A percentile compares a stretch with the other conserved stretches of the same genome.
These are phyloP conservation scores for Atherinomorus stipes DNA, from an alignment of 2,113 vertebrate species.

Conservation along the genomic window DNA sequence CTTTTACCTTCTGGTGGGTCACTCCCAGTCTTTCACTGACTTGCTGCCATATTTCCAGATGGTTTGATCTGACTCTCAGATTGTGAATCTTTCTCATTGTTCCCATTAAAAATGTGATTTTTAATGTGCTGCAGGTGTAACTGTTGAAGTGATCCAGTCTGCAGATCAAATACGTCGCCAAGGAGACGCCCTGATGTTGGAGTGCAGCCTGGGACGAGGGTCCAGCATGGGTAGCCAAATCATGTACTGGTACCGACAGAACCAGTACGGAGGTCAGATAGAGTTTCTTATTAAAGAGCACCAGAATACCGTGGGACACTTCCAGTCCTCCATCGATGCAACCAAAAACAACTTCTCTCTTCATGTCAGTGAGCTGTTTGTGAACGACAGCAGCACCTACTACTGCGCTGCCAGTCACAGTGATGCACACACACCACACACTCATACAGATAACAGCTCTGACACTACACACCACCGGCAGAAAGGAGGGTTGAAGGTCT, in stretches of 20 bases:
- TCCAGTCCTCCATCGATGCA: constrained; percentile 3
- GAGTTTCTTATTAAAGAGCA: constrained; percentile 66
- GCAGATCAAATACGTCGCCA: not conserved
- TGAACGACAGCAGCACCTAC: constrained; percentile 68
- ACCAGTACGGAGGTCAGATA: constrained; percentile 16
- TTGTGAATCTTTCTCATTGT: not conserved
- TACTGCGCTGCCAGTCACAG: constrained; percentile 78
- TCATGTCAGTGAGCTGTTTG: constrained; percentile 15
- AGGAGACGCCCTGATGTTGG: constrained; percentile 27
- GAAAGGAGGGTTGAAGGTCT: constrained; percentile 16
- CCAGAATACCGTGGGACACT: not conserved
- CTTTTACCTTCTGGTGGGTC: constrained; percentile 41
- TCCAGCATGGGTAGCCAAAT: constrained; percentile 62
- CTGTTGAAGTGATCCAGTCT: constrained; percentile 57
- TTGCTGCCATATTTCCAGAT: not conserved
- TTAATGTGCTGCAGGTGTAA: constrained; percentile 46
- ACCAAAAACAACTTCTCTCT: constrained; percentile 67
- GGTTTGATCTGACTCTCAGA: no score
- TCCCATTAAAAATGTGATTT: not conserved
- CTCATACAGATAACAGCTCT: constrained; percentile 62
- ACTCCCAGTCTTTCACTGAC: not conserved
- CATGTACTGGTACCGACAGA: constrained; percentile 77
- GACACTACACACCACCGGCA: not conserved
- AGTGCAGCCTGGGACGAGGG: constrained; percentile 58
- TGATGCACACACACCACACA: constrained; percentile 29